Evolutionary conservation across 2,113 vertebrate species (phyloP).

Genomic region (Rutilus rutilus): DNA sequence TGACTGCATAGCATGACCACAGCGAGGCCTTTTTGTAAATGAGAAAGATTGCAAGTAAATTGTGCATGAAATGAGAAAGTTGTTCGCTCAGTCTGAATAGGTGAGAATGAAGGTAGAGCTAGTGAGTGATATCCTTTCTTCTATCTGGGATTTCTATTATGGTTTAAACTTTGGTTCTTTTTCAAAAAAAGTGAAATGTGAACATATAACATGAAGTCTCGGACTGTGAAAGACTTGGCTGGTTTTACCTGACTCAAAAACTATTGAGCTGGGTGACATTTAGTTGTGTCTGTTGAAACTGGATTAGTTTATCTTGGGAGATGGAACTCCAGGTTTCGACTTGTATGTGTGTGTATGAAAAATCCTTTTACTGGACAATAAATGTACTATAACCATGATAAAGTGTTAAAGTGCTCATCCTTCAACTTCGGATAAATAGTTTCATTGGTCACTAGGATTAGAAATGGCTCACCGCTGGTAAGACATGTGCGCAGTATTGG

Average conservation of each 20-base stretch:
- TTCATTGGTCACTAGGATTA: neutral
- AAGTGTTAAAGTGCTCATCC: neutral
- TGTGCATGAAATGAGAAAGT: neutral
- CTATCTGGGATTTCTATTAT: conserved; percentile 5
- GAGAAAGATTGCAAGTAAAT: neutral
- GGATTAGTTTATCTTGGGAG: neutral
- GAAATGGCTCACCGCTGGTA: neutral
- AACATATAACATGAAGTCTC: neutral
- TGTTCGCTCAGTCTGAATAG: neutral
- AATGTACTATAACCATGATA: conserved; percentile 37
- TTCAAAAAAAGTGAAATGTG: neutral
- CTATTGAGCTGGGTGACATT: conserved; percentile 22
- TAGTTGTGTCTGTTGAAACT: conserved; percentile 18
- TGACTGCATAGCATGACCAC: neutral
- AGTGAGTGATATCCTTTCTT: conserved; percentile 2
- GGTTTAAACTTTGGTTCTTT: neutral
- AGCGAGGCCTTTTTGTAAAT: conserved; percentile 32
- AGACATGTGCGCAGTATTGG: neutral
- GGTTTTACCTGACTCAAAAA: conserved; percentile 61
- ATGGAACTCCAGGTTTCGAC: neutral
- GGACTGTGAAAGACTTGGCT: conserved; percentile 11
- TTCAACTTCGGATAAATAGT: neutral
- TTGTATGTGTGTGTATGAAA: conserved; percentile 20
- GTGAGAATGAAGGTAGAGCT: conserved; percentile 41
- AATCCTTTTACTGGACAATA: conserved; percentile 61